Percentiles rank a stretch among this genome's conserved stretches.
Evolutionary conservation across 2,888 invertebrate species (phyloP).

Genomic region (Drosophila maculinotata): DNA sequence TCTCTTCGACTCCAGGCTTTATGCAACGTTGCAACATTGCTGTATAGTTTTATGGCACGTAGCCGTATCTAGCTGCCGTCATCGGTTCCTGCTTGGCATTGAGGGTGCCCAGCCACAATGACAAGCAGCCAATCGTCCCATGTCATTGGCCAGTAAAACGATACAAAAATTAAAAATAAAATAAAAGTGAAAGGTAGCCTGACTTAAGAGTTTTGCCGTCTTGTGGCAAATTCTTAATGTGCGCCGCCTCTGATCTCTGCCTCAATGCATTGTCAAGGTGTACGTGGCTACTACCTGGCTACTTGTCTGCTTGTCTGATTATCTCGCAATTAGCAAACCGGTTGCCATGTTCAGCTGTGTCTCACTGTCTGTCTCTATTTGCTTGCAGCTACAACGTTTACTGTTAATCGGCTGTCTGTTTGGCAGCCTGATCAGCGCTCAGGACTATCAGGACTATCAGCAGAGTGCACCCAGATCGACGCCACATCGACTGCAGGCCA

Average conservation of each 20-base stretch:
- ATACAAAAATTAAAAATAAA: background rate
- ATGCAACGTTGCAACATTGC: constrained; percentile 59
- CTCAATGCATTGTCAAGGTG: constrained; percentile 69
- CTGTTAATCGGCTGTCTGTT: constrained; percentile 72
- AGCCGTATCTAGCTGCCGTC: constrained; percentile 30
- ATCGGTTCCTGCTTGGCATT: constrained; percentile 81
- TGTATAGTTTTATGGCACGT: constrained; percentile 18
- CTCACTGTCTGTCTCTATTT: constrained; percentile 8
- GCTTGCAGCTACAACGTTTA: constrained; percentile 73
- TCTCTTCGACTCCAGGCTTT: constrained; percentile 39
- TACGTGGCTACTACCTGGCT: constrained; percentile 20
- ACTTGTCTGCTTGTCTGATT: constrained; percentile 15
- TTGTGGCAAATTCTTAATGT: constrained; percentile 47
- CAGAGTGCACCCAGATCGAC: constrained; percentile 81
- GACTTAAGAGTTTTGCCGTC: constrained; percentile 44
- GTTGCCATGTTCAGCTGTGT: constrained; percentile 46
- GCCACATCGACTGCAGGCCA: constrained; percentile 81
- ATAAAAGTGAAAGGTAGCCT: constrained; percentile 77
- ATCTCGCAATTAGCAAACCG: constrained; percentile 61
- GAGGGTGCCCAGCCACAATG: constrained; percentile 59
- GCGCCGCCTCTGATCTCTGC: constrained; percentile 12
- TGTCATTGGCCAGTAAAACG: constrained; percentile 75
- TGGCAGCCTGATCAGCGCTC: constrained; percentile 70
- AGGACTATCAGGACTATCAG: constrained; percentile 85
- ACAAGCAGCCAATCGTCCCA: constrained; percentile 34